Percentiles rank a stretch among this genome's conserved stretches.
Evolutionary conservation across 2,888 invertebrate genomes (phyloP).

Genomic region (Clistopyga incitator): DNA sequence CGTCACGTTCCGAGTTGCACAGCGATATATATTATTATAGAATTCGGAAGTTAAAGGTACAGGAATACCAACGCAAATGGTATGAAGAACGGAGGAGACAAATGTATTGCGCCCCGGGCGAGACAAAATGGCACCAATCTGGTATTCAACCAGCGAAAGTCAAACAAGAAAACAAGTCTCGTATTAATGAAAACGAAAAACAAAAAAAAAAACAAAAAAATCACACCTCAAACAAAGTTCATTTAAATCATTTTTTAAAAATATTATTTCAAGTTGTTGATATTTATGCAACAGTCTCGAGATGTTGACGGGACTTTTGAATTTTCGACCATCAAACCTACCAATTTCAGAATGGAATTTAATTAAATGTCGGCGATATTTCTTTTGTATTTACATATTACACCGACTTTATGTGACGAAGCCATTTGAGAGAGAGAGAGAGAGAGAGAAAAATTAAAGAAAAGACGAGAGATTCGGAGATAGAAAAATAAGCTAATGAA

Average conservation of each 20-base stretch:
- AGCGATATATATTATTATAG: conserved; percentile 8
- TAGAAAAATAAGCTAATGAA: background rate
- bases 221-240: background rate
- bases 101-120: conserved; percentile 1
- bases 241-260: no score
- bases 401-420: no score
- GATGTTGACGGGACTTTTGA: no score
- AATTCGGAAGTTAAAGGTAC: conserved; percentile 30
- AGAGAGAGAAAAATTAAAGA: no score
- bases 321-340: no score
- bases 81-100: conserved; percentile 30
- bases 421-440: no score
- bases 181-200: background rate
- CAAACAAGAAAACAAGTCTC: background rate
- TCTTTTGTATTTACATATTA: no score
- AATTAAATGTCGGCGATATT: no score
- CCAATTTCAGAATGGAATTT: no score
- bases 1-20: conserved; percentile 31
- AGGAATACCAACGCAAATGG: background rate
- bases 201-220: no score
- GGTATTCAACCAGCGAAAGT: background rate
- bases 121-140: conserved; percentile 25
- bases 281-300: no score
- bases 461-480: background rate
- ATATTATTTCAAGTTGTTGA: no score